Evolutionary conservation across 2,113 vertebrate genomes (phyloP), one percentile per base, ranked within the genome.

Genomic region (Leiothrix lutea): DNA sequence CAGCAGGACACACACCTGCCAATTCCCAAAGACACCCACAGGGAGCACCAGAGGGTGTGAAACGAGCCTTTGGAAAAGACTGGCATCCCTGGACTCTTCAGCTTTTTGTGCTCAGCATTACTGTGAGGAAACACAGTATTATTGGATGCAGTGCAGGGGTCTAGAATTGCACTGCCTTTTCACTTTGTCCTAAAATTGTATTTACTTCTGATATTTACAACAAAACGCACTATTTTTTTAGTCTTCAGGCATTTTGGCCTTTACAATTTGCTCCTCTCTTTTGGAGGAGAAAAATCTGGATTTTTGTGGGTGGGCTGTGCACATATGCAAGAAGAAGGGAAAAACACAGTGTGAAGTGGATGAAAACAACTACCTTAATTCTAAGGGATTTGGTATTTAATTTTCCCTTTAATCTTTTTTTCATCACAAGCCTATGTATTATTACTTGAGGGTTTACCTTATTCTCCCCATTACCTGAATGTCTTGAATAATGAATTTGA

Each of bases 401-500:
- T 71, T 60, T 92, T 77, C 29, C 70, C 33, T 26, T 75, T 24
- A 57, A 66, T 62, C 6, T 20, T 33, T 70, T 69, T 38, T 35
- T 31, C 14, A 69, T 29, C 45, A 56, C 36, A 88, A 88, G 47
- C 17, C 14, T 35, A 22, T 5, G 14, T 4, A 26, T 53, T 50
- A 86, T 70, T 23, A 40, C 28, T 72, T 67, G 20, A 48, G 56
- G 35, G 28, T 42, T 24, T 50, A 26, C 26, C 7, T 61, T 89
- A 29, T 60, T 31, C 38, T 60, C 11, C 33, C 45, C 26, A 20
- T 93, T 96, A 99, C 99, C 99, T 99, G 99, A 82, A 99, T 99
- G 51, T 99, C 99, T 79, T 98, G 98, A 71, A 99, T 98, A 86
- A 99, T 98, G 56, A 98, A 97, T 96, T 99, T 99, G 96, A 99